Evolutionary conservation across 2,113 vertebrate genomes (phyloP).

Genomic region (Redunca redunca): DNA sequence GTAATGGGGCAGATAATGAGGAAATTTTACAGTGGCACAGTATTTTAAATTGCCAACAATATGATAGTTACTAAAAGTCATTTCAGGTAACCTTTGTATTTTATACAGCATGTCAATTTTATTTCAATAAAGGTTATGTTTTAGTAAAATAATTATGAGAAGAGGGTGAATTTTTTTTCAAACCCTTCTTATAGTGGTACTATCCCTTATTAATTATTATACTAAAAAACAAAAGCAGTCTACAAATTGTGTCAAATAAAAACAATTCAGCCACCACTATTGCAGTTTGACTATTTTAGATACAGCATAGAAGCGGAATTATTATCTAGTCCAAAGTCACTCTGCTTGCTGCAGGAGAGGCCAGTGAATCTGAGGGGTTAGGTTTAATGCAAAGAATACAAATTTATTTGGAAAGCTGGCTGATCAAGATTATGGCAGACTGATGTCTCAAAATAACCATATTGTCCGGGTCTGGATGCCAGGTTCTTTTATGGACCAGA

Average conservation of each 20-base stretch:
- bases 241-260: background rate
- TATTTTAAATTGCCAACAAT: background rate
- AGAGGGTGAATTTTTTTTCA: background rate
- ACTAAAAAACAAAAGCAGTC: background rate
- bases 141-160: background rate
- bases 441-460: background rate
- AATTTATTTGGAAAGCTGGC: background rate
- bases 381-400: background rate
- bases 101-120: background rate
- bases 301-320: background rate
- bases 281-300: background rate
- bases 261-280: background rate
- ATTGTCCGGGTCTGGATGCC: background rate
- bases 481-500: background rate
- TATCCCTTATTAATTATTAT: background rate
- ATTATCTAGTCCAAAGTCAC: background rate
- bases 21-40: background rate
- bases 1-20: background rate
- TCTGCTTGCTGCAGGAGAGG: background rate
- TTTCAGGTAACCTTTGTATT: background rate
- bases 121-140: background rate
- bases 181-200: background rate
- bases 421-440: background rate
- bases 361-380: background rate
- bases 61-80: background rate